Base-by-base conservation (phyloP, 1,140 invertebrate genomes). In the Arctopsyche grandis region DNA sequence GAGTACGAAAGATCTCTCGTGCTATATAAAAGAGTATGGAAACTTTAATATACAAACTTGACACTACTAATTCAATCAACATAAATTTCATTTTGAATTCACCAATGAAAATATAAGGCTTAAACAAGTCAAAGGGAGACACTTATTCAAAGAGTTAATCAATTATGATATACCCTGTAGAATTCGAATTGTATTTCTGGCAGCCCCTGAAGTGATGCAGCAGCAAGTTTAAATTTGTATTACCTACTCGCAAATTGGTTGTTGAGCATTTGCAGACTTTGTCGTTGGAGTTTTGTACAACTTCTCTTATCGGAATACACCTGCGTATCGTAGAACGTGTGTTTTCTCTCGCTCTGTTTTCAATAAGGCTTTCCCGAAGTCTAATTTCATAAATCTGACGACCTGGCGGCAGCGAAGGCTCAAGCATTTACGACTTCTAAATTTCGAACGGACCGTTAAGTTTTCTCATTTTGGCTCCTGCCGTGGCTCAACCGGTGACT, bases 351-450 rank as follows among this genome's bases (percentile, higher is more conserved):
- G 9, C 24, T 38, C 26, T 66, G 70, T 79, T 79, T 79, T 74
- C 78, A 79, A 79, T 79, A 79, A 73, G 70, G 78, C 38, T 43
- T 56, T 74, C 38, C 70, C 12, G 21, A 79, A 73, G 14, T 79
- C 69, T 66, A 75, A 75, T 75, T 79, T 76, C 38, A 75, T 79
- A 79, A 79, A 79, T 79, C 73, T 69, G 5, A 26, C 21, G 22
- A 66, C 63, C 5, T 19, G 56, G 9, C 73, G 14, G n/a, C 56
- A n/a, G 24, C 77, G 24, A 24, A 71, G 7, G 73, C 69, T 73
- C 70, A 74, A 79, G 74, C 77, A 74, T 79, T 79, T 79, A 74
- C 77, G 77, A 48, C 44, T 79, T 79, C 77, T 79, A 79, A 79
- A 79, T 79, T 79, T 76, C 21, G 21, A 75, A 76, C 71, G 58